Conservation (phyloP, 2,888 invertebrate genomes). For the Ceriagrion tenellum region DNA sequence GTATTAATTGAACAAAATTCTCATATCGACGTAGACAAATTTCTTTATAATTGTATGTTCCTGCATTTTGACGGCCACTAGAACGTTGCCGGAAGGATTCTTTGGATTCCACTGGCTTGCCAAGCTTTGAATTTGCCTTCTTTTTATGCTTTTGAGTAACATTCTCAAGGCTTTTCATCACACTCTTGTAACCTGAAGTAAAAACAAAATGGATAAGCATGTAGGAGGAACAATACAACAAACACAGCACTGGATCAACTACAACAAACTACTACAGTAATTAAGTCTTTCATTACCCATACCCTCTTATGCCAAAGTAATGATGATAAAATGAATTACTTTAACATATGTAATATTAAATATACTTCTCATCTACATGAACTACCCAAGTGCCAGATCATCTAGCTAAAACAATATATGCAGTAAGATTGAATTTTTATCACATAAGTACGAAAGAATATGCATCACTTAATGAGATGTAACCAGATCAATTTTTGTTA, state of each 20-base stretch:
- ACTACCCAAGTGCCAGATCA: too few relatives aligned
- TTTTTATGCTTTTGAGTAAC: constrained; percentile 69
- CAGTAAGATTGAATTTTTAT: too few relatives aligned
- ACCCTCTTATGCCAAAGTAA: too few relatives aligned
- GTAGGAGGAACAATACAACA: not conserved
- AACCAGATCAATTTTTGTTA: too few relatives aligned
- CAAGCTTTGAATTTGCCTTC: constrained; percentile 69
- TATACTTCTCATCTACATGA: too few relatives aligned
- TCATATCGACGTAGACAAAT: constrained; percentile 81
- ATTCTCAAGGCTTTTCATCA: constrained; percentile 71
- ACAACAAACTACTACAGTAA: too few relatives aligned
- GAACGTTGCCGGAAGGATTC: constrained; percentile 71
- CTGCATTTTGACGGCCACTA: constrained; percentile 72
- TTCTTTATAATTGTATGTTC: constrained; percentile 76
- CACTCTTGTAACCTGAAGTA: constrained; percentile 71
- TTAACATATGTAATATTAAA: too few relatives aligned
- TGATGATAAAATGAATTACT: too few relatives aligned
- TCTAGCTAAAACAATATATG: too few relatives aligned
- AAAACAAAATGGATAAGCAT: not conserved
- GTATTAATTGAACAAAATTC: constrained; percentile 83
- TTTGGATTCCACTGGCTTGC: not conserved
- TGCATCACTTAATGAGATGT: too few relatives aligned
- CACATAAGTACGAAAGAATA: too few relatives aligned
- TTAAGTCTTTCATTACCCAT: too few relatives aligned
- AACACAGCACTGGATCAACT: not conserved